These are phyloP conservation scores for Leucophora obtusa DNA, from an alignment of 2,888 invertebrate species.

Conservation along the genomic window DNA sequence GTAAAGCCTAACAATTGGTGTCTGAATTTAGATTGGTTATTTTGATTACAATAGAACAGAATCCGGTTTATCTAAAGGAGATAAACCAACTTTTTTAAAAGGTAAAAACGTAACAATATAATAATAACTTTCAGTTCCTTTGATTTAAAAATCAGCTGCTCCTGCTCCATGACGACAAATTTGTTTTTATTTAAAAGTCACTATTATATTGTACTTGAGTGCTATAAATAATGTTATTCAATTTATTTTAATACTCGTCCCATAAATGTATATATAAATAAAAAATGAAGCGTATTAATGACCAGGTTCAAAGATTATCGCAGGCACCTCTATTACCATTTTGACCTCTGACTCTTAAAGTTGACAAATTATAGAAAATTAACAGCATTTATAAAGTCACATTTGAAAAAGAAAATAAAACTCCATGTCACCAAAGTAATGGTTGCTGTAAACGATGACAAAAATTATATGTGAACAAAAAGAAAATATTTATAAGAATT, in stretches of 20 bases:
- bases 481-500: neutral
- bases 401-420: neutral
- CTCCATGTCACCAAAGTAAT: constrained; percentile 14
- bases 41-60: too few species aligned
- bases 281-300: constrained; percentile 22
- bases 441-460: constrained; percentile 45
- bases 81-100: too few species aligned
- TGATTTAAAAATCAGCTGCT: too few species aligned
- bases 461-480: constrained; percentile 25
- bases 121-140: too few species aligned
- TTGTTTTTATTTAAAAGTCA: too few species aligned
- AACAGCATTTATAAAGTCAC: constrained; percentile 52
- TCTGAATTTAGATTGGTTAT: too few species aligned
- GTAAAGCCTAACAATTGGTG: too few species aligned
- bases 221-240: neutral
- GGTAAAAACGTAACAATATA: too few species aligned
- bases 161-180: too few species aligned
- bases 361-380: constrained; percentile 60
- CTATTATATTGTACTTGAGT: neutral
- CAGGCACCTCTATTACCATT: constrained; percentile 19
- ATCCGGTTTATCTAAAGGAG: too few species aligned
- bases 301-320: constrained; percentile 28
- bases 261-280: neutral
- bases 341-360: constrained; percentile 46
- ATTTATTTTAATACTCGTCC: neutral